These are phyloP conservation scores for Bombus sylvicola DNA, from an alignment of 1,140 invertebrate species.

Conservation along the genomic window DNA sequence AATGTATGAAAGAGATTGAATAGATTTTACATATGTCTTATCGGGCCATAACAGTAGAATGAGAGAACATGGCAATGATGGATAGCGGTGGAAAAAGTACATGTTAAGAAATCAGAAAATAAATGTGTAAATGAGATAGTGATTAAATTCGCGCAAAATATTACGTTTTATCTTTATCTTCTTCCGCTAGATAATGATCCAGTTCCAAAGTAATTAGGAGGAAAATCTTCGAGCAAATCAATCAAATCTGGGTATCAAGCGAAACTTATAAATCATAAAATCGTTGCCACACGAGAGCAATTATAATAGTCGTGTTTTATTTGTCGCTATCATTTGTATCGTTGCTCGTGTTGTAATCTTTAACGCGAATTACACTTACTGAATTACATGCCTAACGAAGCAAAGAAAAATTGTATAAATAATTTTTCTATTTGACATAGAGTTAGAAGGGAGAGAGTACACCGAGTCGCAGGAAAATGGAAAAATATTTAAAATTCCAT, in stretches of 20 bases:
- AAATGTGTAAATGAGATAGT: background rate
- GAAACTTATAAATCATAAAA: background rate
- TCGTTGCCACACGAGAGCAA: background rate
- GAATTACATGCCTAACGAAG: background rate
- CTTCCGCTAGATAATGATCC: background rate
- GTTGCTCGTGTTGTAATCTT: background rate
- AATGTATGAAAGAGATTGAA: too few species aligned
- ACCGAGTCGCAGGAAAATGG: background rate
- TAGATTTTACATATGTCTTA: too few species aligned
- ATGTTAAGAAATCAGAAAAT: background rate
- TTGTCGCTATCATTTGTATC: background rate
- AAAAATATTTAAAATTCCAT: constrained; percentile 7
- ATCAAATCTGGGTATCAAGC: background rate
- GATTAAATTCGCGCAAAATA: background rate
- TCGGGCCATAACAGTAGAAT: too few species aligned
- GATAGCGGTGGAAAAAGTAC: background rate
- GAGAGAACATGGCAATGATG: background rate
- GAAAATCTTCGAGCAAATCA: background rate
- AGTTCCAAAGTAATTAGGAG: background rate
- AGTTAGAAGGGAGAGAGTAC: background rate
- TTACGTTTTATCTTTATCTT: background rate
- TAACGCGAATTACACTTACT: background rate
- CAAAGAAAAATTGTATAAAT: background rate
- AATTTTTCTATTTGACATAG: too few species aligned
- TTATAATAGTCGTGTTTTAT: background rate